Conservation (phyloP, 2,797 vertebrate genomes). For the Gymnodraco acuticeps region DNA sequence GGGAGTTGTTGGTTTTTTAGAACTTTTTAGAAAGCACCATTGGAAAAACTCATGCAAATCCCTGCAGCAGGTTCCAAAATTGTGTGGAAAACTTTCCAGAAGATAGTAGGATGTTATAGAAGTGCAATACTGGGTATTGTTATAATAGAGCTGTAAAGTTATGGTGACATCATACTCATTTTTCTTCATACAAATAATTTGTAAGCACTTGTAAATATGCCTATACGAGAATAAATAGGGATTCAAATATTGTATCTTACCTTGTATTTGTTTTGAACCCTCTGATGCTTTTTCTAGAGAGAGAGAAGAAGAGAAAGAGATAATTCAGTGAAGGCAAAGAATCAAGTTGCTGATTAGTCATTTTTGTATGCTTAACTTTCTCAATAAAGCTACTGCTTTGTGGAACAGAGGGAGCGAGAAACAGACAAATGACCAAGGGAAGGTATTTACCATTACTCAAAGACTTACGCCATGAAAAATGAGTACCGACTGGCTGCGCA, state of each 20-base stretch:
- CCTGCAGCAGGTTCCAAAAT: slow-evolving; percentile 1
- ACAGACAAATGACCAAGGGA: slow-evolving; percentile 81
- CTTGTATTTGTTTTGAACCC: slow-evolving; percentile 76
- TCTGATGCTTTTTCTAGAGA: slow-evolving; percentile 63
- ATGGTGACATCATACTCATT: neutral
- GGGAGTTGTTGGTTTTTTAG: neutral
- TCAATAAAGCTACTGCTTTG: slow-evolving; percentile 65
- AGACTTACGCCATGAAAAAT: slow-evolving; percentile 84
- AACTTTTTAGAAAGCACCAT: slow-evolving; percentile 10
- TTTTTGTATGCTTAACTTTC: slow-evolving; percentile 71
- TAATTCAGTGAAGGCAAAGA: slow-evolving; percentile 61
- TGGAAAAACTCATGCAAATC: slow-evolving; percentile 8
- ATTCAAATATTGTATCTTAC: slow-evolving; percentile 63
- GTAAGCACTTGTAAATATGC: neutral
- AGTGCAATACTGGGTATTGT: neutral
- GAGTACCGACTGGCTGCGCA: slow-evolving; percentile 79
- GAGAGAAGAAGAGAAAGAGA: slow-evolving; percentile 20
- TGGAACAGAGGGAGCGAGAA: slow-evolving; percentile 73
- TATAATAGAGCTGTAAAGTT: neutral
- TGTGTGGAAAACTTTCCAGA: neutral
- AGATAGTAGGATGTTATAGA: neutral
- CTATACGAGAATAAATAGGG: neutral
- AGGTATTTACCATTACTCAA: slow-evolving; percentile 85
- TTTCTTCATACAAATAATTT: no score
- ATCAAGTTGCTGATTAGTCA: slow-evolving; percentile 77